Conservation (phyloP, 2,113 vertebrate species). For the Vulpes vulpes region DNA sequence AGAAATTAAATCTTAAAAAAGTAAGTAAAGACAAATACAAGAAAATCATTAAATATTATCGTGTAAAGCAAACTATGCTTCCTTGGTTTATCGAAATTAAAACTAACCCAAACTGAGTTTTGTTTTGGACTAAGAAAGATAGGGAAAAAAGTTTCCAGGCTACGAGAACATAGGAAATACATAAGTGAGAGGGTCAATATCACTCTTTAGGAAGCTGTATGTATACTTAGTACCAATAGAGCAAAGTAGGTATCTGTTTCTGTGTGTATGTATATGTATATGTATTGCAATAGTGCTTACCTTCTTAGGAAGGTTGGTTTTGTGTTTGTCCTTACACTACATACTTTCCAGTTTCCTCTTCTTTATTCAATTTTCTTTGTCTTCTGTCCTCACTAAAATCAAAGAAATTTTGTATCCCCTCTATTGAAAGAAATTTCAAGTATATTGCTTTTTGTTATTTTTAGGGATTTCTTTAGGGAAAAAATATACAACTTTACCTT, state of each 20-base stretch:
- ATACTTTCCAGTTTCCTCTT: not conserved
- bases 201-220: not conserved
- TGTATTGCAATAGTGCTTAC: not conserved
- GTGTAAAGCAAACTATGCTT: not conserved
- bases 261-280: not conserved
- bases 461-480: not conserved
- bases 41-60: not conserved
- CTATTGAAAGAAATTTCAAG: not conserved
- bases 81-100: not conserved
- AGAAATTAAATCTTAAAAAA: no score
- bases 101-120: not conserved
- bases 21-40: not conserved
- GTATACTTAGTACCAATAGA: not conserved
- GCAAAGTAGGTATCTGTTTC: not conserved
- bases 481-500: not conserved
- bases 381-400: not conserved
- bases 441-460: not conserved
- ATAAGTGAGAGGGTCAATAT: not conserved
- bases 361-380: not conserved
- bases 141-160: not conserved
- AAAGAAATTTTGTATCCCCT: not conserved
- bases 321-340: not conserved
- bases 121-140: not conserved
- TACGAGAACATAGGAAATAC: not conserved
- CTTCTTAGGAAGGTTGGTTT: not conserved